phyloP scores from a whole-genome alignment of 2,113 vertebrate genomes.

The Atrichornis clamosus region DNA sequence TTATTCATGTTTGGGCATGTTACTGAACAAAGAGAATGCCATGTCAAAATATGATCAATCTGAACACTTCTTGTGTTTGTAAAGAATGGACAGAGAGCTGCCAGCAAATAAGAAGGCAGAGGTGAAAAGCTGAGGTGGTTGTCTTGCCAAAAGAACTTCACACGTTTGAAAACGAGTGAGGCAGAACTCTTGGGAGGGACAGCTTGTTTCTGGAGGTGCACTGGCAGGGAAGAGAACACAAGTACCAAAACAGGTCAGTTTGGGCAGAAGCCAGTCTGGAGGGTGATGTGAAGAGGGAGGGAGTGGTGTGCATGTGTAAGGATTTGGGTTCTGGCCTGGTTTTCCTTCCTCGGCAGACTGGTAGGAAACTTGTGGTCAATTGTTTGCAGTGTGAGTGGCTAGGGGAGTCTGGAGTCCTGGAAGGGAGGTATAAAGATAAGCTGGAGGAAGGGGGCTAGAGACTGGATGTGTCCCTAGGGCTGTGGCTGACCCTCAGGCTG shows the following conservation, averaged over 20 bases:
- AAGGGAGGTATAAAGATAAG: neutral
- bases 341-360: neutral
- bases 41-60: neutral
- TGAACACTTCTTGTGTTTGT: neutral
- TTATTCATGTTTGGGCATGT: neutral
- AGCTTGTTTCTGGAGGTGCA: neutral
- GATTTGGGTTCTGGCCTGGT: neutral
- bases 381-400: neutral
- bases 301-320: neutral
- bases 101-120: neutral
- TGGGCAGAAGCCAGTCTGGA: neutral
- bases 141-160: neutral
- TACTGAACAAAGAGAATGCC: neutral
- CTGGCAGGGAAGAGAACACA: neutral
- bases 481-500: neutral
- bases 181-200: neutral
- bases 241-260: neutral
- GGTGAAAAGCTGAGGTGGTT: neutral
- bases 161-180: neutral
- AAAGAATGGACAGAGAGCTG: neutral
- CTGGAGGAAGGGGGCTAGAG: neutral
- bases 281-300: neutral
- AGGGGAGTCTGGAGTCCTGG: neutral
- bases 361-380: neutral
- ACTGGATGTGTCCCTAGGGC: neutral